A percentile compares a stretch with the other conserved stretches of the same genome.
Conservation (phyloP, 2,113 vertebrate genomes). For the Bettongia penicillata region DNA sequence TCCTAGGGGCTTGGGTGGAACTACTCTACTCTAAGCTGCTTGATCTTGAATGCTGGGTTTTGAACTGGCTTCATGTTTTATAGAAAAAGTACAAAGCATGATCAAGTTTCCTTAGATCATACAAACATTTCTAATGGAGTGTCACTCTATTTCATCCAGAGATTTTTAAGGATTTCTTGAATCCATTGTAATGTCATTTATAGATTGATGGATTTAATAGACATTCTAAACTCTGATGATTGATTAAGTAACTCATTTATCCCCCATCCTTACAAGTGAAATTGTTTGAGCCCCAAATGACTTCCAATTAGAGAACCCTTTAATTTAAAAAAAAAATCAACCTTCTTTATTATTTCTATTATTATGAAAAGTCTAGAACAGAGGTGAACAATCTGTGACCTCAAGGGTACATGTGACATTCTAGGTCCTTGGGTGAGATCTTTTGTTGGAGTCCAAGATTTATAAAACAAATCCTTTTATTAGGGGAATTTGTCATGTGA, state of each 20-base stretch:
- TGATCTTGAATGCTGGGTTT: background rate
- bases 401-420: too few species aligned
- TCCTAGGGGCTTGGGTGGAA: background rate
- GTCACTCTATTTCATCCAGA: background rate
- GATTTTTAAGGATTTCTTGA: background rate
- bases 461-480: too few species aligned
- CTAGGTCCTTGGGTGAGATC: too few species aligned
- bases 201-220: background rate
- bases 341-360: background rate
- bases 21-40: too few species aligned
- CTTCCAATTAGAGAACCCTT: background rate
- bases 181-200: background rate
- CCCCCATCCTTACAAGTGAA: background rate
- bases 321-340: background rate
- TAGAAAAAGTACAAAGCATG: background rate
- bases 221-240: background rate
- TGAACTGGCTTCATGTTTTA: background rate
- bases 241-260: background rate
- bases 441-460: too few species aligned
- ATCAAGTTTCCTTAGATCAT: background rate
- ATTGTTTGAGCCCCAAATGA: background rate
- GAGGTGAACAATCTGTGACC: too few species aligned
- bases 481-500: too few species aligned
- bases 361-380: background rate
- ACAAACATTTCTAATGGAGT: background rate